Conservation (phyloP, 1,140 invertebrate genomes). For the Adoxophyes honmai region DNA sequence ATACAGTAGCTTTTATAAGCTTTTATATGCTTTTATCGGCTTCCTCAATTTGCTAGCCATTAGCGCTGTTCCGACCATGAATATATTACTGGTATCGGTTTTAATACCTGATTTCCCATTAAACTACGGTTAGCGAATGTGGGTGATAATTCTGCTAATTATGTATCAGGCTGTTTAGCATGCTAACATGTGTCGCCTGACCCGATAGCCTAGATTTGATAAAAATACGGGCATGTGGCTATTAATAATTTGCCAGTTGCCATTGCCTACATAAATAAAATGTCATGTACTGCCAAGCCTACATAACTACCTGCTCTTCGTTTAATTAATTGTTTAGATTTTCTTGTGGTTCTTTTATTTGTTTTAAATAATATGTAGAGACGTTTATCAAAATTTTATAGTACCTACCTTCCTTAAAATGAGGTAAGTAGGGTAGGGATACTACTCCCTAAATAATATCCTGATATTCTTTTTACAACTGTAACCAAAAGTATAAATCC, state of each 20-base stretch:
- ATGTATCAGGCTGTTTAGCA: conserved; percentile 9
- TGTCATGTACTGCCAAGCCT: too few species aligned
- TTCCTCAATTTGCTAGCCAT: conserved; percentile 4
- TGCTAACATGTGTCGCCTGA: conserved; percentile 1
- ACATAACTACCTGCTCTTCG: too few species aligned
- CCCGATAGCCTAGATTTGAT: conserved; percentile 4
- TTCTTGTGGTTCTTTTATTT: too few species aligned
- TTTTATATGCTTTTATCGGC: background rate
- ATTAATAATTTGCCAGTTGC: background rate
- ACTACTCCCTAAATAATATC: too few species aligned
- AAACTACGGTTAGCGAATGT: conserved; percentile 4
- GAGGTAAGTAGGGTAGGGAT: too few species aligned
- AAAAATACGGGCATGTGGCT: background rate
- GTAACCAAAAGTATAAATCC: too few species aligned
- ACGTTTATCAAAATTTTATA: too few species aligned
- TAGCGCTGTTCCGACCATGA: background rate
- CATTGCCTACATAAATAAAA: too few species aligned
- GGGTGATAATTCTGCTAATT: conserved; percentile 11
- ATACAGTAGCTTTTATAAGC: conserved; percentile 1
- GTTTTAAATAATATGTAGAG: too few species aligned
- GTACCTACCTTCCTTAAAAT: too few species aligned
- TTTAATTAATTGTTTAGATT: too few species aligned
- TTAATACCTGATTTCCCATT: background rate
- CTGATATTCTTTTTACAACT: too few species aligned
- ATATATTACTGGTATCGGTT: conserved; percentile 6